A percentile compares a stretch with the other conserved stretches of the same genome.
Evolutionary conservation across 1,140 invertebrate species (phyloP).

Genomic region (Megalonaias nervosa): DNA sequence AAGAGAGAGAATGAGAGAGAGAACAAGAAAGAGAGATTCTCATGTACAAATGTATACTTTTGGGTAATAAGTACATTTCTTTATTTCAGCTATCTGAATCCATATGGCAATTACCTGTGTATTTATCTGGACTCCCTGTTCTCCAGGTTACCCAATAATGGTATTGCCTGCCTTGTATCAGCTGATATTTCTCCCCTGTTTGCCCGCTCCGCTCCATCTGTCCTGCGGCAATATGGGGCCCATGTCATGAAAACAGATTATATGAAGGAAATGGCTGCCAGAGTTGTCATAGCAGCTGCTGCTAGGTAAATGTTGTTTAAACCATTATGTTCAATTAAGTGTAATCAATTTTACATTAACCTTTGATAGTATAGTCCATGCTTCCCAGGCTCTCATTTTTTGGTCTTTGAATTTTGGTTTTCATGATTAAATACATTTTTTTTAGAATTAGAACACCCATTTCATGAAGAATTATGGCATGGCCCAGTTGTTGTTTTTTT

Average conservation of each 20-base stretch:
- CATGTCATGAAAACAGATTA: constrained; percentile 68
- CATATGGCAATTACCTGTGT: constrained; percentile 52
- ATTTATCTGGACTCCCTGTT: constrained; percentile 66
- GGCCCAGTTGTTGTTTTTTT: background rate
- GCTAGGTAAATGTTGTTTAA: constrained; percentile 52
- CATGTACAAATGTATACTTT: too few relatives aligned
- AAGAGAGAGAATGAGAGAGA: background rate
- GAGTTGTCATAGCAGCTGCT: constrained; percentile 64
- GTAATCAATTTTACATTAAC: background rate
- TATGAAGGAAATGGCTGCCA: constrained; percentile 66
- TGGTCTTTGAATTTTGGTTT: background rate
- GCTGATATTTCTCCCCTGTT: constrained; percentile 67
- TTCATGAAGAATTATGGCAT: background rate
- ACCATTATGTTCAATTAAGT: background rate
- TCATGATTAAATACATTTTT: background rate
- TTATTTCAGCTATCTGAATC: constrained; percentile 64
- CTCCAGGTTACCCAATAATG: constrained; percentile 62
- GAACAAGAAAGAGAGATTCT: too few relatives aligned
- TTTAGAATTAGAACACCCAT: background rate
- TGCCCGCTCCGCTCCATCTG: constrained; percentile 61
- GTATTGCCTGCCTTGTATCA: constrained; percentile 64
- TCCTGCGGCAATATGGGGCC: constrained; percentile 64
- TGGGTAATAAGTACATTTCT: background rate
- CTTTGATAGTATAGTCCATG: background rate
- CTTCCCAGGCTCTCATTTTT: too few relatives aligned